phyloP scores from a whole-genome alignment of 2,888 invertebrate genomes.

The Lasioglossum villosulum region DNA sequence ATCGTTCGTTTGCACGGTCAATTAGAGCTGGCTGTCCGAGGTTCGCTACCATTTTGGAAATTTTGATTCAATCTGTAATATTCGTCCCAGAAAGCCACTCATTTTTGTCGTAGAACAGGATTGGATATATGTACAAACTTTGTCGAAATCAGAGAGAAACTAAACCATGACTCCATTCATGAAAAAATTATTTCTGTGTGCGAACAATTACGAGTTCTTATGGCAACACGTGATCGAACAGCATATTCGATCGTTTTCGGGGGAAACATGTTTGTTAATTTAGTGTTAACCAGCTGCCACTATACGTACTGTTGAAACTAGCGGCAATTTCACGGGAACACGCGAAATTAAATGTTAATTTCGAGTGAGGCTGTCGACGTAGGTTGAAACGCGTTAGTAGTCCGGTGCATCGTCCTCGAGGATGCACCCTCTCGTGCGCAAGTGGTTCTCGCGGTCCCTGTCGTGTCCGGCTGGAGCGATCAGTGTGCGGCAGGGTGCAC shows the following conservation, averaged over 20 bases:
- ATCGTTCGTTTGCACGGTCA: background rate
- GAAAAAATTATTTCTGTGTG: background rate
- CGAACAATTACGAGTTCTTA: background rate
- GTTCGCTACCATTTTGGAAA: background rate
- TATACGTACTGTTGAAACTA: background rate
- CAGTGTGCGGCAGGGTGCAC: slow-evolving; percentile 64
- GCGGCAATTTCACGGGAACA: background rate
- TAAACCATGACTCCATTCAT: no score
- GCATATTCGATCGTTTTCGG: background rate
- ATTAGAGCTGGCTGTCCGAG: background rate
- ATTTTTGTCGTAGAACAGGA: background rate
- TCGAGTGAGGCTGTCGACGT: background rate
- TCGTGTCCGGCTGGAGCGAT: slow-evolving; percentile 51
- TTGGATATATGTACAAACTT: background rate
- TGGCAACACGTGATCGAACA: background rate
- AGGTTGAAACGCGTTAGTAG: background rate
- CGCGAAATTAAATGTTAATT: background rate
- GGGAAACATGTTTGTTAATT: background rate
- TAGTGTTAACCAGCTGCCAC: background rate
- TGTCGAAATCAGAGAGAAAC: background rate
- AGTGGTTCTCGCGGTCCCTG: slow-evolving; percentile 46
- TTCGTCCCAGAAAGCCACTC: background rate
- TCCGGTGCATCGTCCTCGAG: slow-evolving; percentile 42
- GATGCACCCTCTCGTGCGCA: slow-evolving; percentile 34
- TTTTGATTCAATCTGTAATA: background rate